Conservation (phyloP, 2,888 invertebrate genomes). For the Anticlea derivata region DNA sequence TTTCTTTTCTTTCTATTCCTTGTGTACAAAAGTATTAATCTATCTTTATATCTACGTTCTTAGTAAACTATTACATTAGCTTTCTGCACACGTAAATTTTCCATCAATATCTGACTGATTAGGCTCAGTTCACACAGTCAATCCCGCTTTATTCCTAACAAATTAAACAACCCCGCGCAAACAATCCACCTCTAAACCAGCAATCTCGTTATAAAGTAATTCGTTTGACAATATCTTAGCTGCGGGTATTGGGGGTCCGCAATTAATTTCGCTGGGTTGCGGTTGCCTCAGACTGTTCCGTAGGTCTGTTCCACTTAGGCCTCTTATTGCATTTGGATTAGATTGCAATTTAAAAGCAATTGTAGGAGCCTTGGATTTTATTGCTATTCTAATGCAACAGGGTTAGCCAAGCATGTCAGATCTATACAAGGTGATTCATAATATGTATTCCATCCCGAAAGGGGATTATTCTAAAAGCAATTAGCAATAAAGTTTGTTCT, state of each 20-base stretch:
- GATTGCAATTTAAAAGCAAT: conserved; percentile 3
- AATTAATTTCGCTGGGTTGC: conserved; percentile 76
- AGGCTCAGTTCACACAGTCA: conserved; percentile 5
- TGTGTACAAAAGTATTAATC: too few species aligned
- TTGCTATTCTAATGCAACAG: neutral
- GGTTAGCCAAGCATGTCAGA: too few species aligned
- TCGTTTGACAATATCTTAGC: conserved; percentile 68
- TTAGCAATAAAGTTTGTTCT: too few species aligned
- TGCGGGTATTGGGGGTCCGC: conserved; percentile 59
- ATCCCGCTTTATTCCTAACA: conserved; percentile 1
- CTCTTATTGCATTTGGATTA: conserved; percentile 12
- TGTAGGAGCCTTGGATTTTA: neutral
- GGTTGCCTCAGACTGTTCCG: conserved; percentile 67
- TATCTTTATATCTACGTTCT: too few species aligned
- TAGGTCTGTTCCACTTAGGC: conserved; percentile 46
- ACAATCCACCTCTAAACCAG: conserved; percentile 28
- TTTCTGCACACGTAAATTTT: too few species aligned
- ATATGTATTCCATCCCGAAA: too few species aligned
- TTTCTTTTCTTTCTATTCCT: too few species aligned
- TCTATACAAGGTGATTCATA: too few species aligned
- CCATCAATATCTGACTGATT: conserved; percentile 6
- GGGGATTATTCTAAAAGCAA: too few species aligned
- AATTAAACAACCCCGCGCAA: conserved; percentile 17
- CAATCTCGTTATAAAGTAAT: conserved; percentile 62
- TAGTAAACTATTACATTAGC: too few species aligned